These are phyloP conservation scores for Malurus splendens DNA, from an alignment of 2,797 vertebrate species.

Conservation along the genomic window DNA sequence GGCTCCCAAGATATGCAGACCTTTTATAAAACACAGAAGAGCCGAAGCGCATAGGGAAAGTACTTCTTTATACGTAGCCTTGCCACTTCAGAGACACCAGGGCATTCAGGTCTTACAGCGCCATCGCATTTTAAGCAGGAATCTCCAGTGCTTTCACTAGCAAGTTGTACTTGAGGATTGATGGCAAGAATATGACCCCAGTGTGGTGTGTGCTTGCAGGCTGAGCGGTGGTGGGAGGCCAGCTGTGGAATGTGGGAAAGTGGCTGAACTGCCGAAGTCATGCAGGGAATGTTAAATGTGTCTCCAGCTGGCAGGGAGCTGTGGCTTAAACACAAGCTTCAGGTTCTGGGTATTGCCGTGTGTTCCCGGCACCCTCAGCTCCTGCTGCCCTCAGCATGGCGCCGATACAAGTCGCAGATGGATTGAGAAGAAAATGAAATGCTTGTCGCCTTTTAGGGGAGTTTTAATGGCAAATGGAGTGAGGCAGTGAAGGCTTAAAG, in stretches of 20 bases:
- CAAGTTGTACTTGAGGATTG: constrained; percentile 19
- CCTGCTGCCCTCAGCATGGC: neutral
- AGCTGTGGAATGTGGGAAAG: constrained; percentile 67
- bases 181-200: constrained; percentile 33
- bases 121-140: constrained; percentile 6
- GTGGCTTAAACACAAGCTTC: neutral
- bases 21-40: constrained; percentile 10
- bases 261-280: constrained; percentile 57
- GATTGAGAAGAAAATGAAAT: constrained; percentile 5
- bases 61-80: neutral
- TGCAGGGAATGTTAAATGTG: constrained; percentile 66
- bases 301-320: constrained; percentile 62
- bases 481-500: neutral
- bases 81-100: neutral
- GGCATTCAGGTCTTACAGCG: neutral
- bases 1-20: constrained; percentile 16
- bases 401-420: neutral
- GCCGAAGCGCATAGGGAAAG: neutral
- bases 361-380: neutral
- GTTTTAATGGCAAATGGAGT: neutral
- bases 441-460: neutral
- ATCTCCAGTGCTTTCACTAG: neutral
- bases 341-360: neutral
- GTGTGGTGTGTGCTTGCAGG: constrained; percentile 11
- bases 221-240: constrained; percentile 51